Conservation (phyloP, 2,888 invertebrate species). For the Lysandra bellargus region DNA sequence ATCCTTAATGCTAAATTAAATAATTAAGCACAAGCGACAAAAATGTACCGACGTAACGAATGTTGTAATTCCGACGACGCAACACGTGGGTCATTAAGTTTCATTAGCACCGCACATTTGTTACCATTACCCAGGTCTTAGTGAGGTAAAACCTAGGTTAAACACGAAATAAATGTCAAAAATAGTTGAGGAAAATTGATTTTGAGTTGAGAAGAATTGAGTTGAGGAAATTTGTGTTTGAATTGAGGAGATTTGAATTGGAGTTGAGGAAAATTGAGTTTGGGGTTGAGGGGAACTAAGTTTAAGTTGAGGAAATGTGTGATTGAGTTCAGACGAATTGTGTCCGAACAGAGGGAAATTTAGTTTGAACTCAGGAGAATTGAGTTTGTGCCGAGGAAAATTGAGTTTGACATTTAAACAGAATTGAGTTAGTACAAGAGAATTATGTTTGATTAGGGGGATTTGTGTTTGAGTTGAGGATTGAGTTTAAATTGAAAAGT, state of each 20-base stretch:
- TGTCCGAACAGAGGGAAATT: too few relatives aligned
- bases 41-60: conserved; percentile 7
- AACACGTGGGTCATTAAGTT: conserved; percentile 51
- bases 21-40: neutral
- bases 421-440: too few relatives aligned
- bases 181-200: neutral
- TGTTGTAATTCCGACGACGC: conserved; percentile 34
- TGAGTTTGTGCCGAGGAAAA: too few relatives aligned
- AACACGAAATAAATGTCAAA: neutral
- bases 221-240: neutral
- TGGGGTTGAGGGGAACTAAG: neutral
- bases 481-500: too few relatives aligned
- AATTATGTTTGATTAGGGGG: too few relatives aligned
- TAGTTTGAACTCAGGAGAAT: too few relatives aligned
- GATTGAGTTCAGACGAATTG: too few relatives aligned
- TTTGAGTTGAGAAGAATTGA: neutral
- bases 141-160: conserved; percentile 39
- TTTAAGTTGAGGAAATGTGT: neutral
- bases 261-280: neutral
- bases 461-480: too few relatives aligned
- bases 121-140: conserved; percentile 51
- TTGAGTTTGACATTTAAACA: too few relatives aligned
- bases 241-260: neutral
- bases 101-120: conserved; percentile 54
- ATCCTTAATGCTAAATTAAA: neutral